Evolutionary conservation across 2,888 invertebrate genomes (phyloP).

Genomic region (Leucophora obtusa): DNA sequence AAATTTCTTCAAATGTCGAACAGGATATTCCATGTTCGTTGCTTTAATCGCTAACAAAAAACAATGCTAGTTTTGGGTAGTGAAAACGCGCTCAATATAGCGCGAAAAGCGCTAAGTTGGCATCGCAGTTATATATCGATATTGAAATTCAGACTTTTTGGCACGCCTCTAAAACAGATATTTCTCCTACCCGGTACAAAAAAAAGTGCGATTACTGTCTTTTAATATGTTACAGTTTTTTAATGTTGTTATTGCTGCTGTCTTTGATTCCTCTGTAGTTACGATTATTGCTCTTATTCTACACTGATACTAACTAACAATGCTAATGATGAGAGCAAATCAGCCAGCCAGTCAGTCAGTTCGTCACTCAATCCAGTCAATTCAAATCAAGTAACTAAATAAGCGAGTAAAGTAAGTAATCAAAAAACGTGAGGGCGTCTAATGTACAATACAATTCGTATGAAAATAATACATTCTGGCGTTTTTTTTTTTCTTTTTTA

Average conservation of each 20-base stretch:
- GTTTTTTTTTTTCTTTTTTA: not conserved
- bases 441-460: slow-evolving; percentile 20
- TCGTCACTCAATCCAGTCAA: too few relatives aligned
- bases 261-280: slow-evolving; percentile 14
- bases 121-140: too few relatives aligned
- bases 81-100: too few relatives aligned
- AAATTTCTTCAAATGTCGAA: too few relatives aligned
- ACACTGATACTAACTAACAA: slow-evolving; percentile 27
- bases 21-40: too few relatives aligned
- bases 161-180: not conserved
- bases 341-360: not conserved
- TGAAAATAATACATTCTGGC: slow-evolving; percentile 7
- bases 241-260: not conserved
- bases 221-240: slow-evolving; percentile 44
- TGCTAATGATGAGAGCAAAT: slow-evolving; percentile 40
- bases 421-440: slow-evolving; percentile 59
- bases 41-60: too few relatives aligned
- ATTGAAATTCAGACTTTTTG: not conserved
- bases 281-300: slow-evolving; percentile 17
- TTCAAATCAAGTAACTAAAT: not conserved
- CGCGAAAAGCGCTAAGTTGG: too few relatives aligned
- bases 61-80: too few relatives aligned
- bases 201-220: slow-evolving; percentile 34
- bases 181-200: slow-evolving; percentile 7
- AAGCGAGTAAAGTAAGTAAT: slow-evolving; percentile 43